Conservation (phyloP, 2,797 vertebrate species). For the Neostethus bicornis region DNA sequence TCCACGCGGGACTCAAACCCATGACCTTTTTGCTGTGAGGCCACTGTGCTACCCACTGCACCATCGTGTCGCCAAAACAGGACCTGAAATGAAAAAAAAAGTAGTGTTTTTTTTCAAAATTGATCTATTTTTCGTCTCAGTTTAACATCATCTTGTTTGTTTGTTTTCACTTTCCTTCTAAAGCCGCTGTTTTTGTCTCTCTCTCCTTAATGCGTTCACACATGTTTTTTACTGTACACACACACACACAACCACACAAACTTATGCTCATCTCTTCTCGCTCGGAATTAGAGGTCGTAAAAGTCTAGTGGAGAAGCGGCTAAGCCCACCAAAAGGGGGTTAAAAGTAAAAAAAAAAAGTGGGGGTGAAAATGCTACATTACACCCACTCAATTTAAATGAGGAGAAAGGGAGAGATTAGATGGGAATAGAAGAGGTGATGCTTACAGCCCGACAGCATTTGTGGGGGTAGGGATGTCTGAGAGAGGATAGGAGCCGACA, state of each 20-base stretch:
- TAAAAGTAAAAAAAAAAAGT: not conserved
- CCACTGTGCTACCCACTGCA: no score
- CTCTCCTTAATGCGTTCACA: slow-evolving; percentile 3
- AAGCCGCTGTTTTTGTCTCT: slow-evolving; percentile 22
- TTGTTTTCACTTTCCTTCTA: no score
- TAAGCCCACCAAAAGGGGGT: slow-evolving; percentile 32
- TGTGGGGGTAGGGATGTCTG: slow-evolving; percentile 5
- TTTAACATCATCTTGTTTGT: no score
- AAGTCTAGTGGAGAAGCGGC: slow-evolving; percentile 51
- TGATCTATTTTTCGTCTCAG: no score
- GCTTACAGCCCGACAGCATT: slow-evolving; percentile 12
- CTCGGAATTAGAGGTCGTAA: slow-evolving; percentile 43
- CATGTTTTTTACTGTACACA: slow-evolving; percentile 2
- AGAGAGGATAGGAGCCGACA: slow-evolving; percentile 22
- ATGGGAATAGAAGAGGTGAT: slow-evolving; percentile 43
- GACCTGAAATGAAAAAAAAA: no score
- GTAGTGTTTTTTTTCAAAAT: no score
- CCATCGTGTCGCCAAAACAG: no score
- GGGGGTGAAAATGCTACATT: slow-evolving; percentile 30
- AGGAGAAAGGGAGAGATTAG: slow-evolving; percentile 38
- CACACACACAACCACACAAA: not conserved
- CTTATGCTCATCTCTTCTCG: not conserved
- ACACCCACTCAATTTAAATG: slow-evolving; percentile 37
- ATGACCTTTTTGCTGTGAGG: no score
- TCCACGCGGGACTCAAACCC: no score